Conservation (phyloP, 1,140 invertebrate genomes). For the Leucophenga varia region DNA sequence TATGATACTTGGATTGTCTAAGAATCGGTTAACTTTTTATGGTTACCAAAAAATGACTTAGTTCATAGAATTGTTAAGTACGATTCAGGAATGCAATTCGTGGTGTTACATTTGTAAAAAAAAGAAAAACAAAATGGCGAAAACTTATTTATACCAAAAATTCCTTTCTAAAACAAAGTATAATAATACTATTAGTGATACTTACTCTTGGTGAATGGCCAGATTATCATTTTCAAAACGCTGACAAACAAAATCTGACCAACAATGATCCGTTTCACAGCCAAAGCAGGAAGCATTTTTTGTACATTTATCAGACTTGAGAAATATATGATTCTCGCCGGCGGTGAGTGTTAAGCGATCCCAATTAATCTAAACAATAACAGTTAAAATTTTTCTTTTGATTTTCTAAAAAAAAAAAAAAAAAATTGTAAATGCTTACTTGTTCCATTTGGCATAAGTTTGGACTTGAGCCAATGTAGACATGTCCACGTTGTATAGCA, state of each 20-base stretch:
- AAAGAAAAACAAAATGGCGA: no score
- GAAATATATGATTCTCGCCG: constrained; percentile 36
- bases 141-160: no score
- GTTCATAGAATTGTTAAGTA: no score
- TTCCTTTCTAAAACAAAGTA: no score
- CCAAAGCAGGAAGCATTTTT: constrained; percentile 24
- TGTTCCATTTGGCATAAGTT: constrained; percentile 38
- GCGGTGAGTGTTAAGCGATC: constrained; percentile 38
- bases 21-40: no score
- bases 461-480: constrained; percentile 35
- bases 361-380: constrained; percentile 32
- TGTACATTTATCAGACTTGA: constrained; percentile 24
- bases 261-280: constrained; percentile 35
- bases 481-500: constrained; percentile 45
- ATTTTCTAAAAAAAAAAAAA: no score
- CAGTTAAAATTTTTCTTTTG: background rate
- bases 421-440: constrained; percentile 16
- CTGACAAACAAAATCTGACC: constrained; percentile 40
- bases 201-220: constrained; percentile 7
- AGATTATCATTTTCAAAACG: constrained; percentile 47
- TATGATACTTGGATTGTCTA: no score
- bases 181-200: no score
- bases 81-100: no score
- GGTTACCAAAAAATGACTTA: no score
- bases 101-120: no score